Evolutionary conservation across 1,140 invertebrate species (phyloP).

Genomic region (Aphidius ervi): DNA sequence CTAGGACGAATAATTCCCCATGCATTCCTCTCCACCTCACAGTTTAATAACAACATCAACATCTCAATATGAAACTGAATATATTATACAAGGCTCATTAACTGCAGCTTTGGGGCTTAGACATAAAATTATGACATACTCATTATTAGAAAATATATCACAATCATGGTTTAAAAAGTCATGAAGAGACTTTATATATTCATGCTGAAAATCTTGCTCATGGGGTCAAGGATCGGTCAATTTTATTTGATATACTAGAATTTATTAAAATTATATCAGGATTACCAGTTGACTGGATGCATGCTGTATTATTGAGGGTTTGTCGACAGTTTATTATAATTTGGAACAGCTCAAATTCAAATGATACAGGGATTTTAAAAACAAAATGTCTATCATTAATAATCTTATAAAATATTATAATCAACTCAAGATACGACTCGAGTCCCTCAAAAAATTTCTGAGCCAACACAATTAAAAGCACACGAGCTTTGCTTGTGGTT

Average conservation of each 20-base stretch:
- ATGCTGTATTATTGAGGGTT: slow-evolving; percentile 28
- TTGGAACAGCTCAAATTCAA: slow-evolving; percentile 27
- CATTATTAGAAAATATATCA: not conserved
- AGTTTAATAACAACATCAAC: too few species aligned
- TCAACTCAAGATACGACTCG: slow-evolving; percentile 27
- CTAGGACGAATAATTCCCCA: too few species aligned
- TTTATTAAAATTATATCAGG: slow-evolving; percentile 28
- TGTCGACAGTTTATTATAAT: slow-evolving; percentile 20
- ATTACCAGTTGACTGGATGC: slow-evolving; percentile 34
- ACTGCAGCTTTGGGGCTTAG: not conserved
- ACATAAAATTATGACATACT: not conserved
- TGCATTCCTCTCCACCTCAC: too few species aligned
- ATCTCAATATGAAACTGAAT: not conserved
- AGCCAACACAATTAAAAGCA: slow-evolving; percentile 32
- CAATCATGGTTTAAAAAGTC: slow-evolving; percentile 15
- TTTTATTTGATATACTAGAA: slow-evolving; percentile 21
- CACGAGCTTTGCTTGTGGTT: slow-evolving; percentile 32
- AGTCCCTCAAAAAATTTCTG: slow-evolving; percentile 25
- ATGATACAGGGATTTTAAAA: slow-evolving; percentile 24
- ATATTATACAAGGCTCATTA: not conserved
- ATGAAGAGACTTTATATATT: slow-evolving; percentile 13
- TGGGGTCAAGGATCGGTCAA: slow-evolving; percentile 23
- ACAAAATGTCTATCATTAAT: slow-evolving; percentile 21
- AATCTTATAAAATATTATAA: slow-evolving; percentile 22
- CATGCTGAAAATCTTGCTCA: slow-evolving; percentile 15